Base-by-base conservation (phyloP, 92 coral and sea anemone species). In the Palythoa heliodiscus region DNA sequence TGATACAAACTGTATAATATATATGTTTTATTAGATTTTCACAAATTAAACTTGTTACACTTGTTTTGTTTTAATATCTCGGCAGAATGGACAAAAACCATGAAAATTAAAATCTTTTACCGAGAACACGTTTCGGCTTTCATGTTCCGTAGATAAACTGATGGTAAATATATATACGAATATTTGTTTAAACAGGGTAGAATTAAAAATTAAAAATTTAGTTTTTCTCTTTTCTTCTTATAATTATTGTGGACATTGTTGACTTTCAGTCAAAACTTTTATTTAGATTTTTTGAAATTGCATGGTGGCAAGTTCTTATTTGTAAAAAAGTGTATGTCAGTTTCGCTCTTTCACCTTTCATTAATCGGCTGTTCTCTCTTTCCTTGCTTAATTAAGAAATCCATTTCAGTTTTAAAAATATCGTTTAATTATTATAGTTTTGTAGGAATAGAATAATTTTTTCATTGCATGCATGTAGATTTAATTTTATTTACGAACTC, bases 221-320 rank as follows among this genome's bases (percentile, higher is more conserved):
- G 73, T 52, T 67, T 80, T 68, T 23, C 73, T 67, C 40, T 66
- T 69, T 19, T 69, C 43, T 67, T 66, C 73, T 80, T n/a, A 80
- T 80, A 48, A 25, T 66, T 48, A 66, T 66, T 66, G 74, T 19
- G 50, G 74, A 35, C 17, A 66, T 53, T 40, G 74, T 29, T 67
- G 84, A 80, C 25, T 66, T 43, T 66, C 11, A 11, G 29, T 12
- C 40, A 14, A 80, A 76, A 64, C 3, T 17, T 66, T 47, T 7
- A 14, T 7, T 66, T 29, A 43, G 14, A 9, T 61, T 64, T 1
- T 79, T 2, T n/a, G 20, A 63, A n/a, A 63, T 22, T 29, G 35
- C 35, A 29, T 29, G 10, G 69, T 24, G 35, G 69, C 25, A 19
- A 19, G 6, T 63, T 23, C 69, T 19, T 63, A 4, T 19, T 43